Evolutionary conservation across 2,888 invertebrate genomes (phyloP).

Genomic region (Cantharis rufa): DNA sequence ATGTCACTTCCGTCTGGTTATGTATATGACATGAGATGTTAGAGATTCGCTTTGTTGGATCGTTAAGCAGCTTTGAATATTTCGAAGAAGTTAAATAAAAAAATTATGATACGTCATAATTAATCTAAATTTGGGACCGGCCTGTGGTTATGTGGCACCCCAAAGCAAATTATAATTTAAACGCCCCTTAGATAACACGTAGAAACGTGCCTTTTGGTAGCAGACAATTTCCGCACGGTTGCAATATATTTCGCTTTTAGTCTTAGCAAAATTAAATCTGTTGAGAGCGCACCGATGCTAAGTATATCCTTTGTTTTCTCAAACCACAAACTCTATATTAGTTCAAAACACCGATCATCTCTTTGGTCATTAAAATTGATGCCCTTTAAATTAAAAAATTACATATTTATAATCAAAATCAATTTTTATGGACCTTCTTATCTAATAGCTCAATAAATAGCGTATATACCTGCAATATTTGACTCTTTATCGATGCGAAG

Average conservation of each 20-base stretch:
- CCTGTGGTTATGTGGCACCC: neutral
- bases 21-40: neutral
- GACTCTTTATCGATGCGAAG: slow-evolving; percentile 17
- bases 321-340: neutral
- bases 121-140: neutral
- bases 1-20: neutral
- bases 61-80: neutral
- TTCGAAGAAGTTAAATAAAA: neutral
- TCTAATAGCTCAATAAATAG: neutral
- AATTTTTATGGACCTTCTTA: neutral
- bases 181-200: neutral
- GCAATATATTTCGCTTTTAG: neutral
- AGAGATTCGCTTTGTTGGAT: neutral
- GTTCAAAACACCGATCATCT: neutral
- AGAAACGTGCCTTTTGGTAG: neutral
- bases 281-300: neutral
- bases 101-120: neutral
- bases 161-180: neutral
- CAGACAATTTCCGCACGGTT: neutral
- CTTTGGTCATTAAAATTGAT: neutral
- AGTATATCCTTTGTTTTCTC: neutral
- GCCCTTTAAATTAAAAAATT: neutral
- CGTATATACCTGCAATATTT: neutral
- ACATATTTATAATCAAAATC: neutral
- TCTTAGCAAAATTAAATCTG: neutral